These are phyloP conservation scores for Cantharis nigra DNA, from an alignment of 2,888 invertebrate genomes.

Conservation along the genomic window DNA sequence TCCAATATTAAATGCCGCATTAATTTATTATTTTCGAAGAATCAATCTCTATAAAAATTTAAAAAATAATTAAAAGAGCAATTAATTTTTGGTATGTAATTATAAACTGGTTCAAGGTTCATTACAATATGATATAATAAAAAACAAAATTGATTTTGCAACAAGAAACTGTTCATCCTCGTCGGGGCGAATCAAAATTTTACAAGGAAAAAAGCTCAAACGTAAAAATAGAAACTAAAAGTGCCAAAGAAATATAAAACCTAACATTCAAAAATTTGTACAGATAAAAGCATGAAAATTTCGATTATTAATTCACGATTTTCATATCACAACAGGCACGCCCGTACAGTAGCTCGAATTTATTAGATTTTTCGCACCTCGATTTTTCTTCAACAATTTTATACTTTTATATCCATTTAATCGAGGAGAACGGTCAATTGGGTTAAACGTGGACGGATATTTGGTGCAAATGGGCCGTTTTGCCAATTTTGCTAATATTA, in stretches of 20 bases:
- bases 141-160: not conserved
- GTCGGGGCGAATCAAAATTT: not conserved
- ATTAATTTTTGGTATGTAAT: not conserved
- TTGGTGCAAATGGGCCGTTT: not conserved
- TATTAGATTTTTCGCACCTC: not conserved
- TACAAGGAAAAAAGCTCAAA: not conserved
- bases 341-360: not conserved
- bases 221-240: not conserved
- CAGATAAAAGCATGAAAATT: not conserved
- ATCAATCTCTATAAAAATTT: not conserved
- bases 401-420: not conserved
- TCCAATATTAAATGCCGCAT: constrained; percentile 7
- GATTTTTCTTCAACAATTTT: too few relatives aligned
- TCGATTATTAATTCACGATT: not conserved
- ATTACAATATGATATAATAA: not conserved
- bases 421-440: not conserved
- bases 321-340: not conserved
- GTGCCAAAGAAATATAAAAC: not conserved
- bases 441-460: not conserved
- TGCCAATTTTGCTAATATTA: not conserved
- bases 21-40: constrained; percentile 12
- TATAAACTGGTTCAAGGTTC: not conserved
- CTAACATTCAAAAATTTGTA: not conserved
- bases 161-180: not conserved
- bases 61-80: not conserved